These are phyloP conservation scores for Drosophila tristis DNA, from an alignment of 1,140 invertebrate genomes.

Conservation along the genomic window DNA sequence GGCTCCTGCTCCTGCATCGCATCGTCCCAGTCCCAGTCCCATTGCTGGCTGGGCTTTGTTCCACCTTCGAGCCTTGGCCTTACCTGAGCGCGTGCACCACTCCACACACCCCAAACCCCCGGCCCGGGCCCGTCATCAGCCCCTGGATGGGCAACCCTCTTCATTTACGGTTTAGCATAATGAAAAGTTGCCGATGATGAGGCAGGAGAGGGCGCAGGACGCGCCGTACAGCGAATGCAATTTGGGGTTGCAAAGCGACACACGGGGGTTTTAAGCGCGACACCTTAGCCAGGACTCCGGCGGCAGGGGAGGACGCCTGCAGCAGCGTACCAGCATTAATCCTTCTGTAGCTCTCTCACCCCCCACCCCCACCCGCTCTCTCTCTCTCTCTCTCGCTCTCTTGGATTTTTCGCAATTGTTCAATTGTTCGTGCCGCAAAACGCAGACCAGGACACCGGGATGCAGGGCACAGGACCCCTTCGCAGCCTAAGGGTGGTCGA, in stretches of 20 bases:
- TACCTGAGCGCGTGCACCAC: constrained; percentile 51
- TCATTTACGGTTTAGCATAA: constrained; percentile 81
- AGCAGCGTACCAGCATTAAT: constrained; percentile 73
- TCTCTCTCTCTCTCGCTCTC: background rate
- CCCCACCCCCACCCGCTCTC: constrained; percentile 1
- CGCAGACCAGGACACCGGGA: background rate
- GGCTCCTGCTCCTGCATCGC: background rate
- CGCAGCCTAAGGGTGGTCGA: constrained; percentile 30
- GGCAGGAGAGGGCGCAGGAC: constrained; percentile 30
- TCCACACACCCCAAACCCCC: background rate
- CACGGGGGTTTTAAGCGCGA: constrained; percentile 53
- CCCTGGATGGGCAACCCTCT: constrained; percentile 60
- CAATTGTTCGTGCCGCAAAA: constrained; percentile 67
- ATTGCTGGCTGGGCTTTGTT: constrained; percentile 29
- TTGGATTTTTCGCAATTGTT: constrained; percentile 69
- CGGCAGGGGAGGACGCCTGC: constrained; percentile 32
- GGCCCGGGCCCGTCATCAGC: background rate
- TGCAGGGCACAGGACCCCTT: background rate
- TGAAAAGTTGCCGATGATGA: constrained; percentile 76
- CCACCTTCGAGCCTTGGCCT: constrained; percentile 42
- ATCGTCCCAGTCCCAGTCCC: background rate
- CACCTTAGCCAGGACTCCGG: constrained; percentile 50
- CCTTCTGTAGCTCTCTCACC: constrained; percentile 61
- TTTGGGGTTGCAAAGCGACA: constrained; percentile 75
- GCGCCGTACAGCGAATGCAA: constrained; percentile 55